These are phyloP conservation scores for Sialis lutaria DNA, from an alignment of 2,888 invertebrate species.

Conservation along the genomic window DNA sequence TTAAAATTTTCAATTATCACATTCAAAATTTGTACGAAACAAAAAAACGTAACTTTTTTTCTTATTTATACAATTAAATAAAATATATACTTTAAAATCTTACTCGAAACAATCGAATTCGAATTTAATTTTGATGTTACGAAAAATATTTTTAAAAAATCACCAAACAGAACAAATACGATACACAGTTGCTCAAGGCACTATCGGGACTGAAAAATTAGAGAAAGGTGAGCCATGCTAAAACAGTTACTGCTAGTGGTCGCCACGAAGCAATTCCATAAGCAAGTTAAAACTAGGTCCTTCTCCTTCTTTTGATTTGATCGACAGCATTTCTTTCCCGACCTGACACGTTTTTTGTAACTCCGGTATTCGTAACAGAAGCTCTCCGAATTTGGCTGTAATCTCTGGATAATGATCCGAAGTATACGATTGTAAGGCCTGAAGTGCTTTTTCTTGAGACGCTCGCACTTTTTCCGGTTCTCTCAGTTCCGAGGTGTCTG, in stretches of 20 bases:
- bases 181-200: not conserved
- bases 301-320: constrained; percentile 77
- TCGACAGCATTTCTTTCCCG: constrained; percentile 82
- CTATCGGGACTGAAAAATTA: not conserved
- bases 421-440: constrained; percentile 84
- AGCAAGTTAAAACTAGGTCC: constrained; percentile 84
- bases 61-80: too few species aligned
- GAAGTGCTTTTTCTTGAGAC: constrained; percentile 85
- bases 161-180: not conserved
- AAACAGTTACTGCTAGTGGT: constrained; percentile 44
- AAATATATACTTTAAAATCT: too few species aligned
- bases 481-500: constrained; percentile 80
- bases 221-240: not conserved
- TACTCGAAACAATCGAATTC: too few species aligned
- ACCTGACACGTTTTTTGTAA: constrained; percentile 88
- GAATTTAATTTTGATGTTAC: too few species aligned
- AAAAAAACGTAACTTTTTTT: too few species aligned
- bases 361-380: constrained; percentile 83
- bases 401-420: constrained; percentile 79
- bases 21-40: too few species aligned
- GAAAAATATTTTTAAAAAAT: not conserved
- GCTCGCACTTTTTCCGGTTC: constrained; percentile 89
- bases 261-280: constrained; percentile 87
- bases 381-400: constrained; percentile 89
- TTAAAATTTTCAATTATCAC: too few species aligned